A percentile compares a stretch with the other conserved stretches of the same genome.
Evolutionary conservation across 2,888 invertebrate species (phyloP).

Genomic region (Halictus ligatus): DNA sequence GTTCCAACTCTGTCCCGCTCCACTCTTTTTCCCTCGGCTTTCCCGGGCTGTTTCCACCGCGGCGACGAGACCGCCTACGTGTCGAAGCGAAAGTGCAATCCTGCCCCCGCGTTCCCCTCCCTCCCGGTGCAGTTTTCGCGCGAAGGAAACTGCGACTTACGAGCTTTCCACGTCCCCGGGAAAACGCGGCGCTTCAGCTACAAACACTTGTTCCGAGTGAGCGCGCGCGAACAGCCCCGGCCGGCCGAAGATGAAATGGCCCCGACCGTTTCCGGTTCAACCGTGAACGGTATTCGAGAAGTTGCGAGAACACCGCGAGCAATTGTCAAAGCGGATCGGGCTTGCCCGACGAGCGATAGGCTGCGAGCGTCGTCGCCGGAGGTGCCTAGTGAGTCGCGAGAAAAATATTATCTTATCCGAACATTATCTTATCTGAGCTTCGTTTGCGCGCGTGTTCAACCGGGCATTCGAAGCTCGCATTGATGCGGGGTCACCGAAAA

Average conservation of each 20-base stretch:
- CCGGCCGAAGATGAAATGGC: not conserved
- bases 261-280: not conserved
- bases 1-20: slow-evolving; percentile 20
- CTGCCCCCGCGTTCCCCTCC: not conserved
- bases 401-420: not conserved
- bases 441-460: not conserved
- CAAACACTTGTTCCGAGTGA: slow-evolving; percentile 27
- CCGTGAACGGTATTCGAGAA: not conserved
- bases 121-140: slow-evolving; percentile 28
- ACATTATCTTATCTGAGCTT: not conserved
- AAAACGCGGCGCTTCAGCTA: slow-evolving; percentile 9
- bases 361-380: not conserved
- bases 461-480: not conserved
- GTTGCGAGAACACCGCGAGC: not conserved
- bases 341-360: not conserved
- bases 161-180: slow-evolving; percentile 27
- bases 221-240: not conserved
- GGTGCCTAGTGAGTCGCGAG: not conserved
- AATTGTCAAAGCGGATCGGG: not conserved
- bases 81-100: slow-evolving; percentile 52
- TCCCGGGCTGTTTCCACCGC: slow-evolving; percentile 51
- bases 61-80: slow-evolving; percentile 54
- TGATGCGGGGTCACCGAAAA: not conserved
- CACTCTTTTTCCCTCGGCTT: slow-evolving; percentile 9
- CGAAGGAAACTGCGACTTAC: slow-evolving; percentile 49